phyloP scores from a whole-genome alignment of 2,113 vertebrate genomes.

The Cichladusa arquata region DNA sequence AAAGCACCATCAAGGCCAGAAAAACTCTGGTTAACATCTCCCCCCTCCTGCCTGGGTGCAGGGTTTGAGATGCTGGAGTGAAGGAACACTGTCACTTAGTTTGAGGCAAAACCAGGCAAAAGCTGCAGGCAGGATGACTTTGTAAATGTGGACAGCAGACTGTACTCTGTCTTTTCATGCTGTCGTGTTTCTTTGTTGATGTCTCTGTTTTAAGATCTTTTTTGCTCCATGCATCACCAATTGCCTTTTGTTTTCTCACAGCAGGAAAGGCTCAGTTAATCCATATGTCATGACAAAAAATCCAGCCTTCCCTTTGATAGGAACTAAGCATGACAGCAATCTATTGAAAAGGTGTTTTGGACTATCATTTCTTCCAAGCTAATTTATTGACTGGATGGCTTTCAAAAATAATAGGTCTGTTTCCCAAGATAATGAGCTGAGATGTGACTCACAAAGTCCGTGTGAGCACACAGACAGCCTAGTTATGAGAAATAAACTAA shows the following conservation, averaged over 20 bases:
- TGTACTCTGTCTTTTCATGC: slow-evolving; percentile 69
- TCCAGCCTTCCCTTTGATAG: slow-evolving; percentile 69
- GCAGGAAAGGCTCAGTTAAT: slow-evolving; percentile 74
- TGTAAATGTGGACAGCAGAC: slow-evolving; percentile 62
- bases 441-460: slow-evolving; percentile 27
- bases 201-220: slow-evolving; percentile 75
- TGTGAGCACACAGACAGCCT: slow-evolving; percentile 17
- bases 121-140: slow-evolving; percentile 56
- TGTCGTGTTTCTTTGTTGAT: slow-evolving; percentile 74
- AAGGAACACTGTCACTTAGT: slow-evolving; percentile 9
- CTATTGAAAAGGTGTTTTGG: slow-evolving; percentile 74
- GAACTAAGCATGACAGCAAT: slow-evolving; percentile 71
- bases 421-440: slow-evolving; percentile 66
- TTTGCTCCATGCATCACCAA: slow-evolving; percentile 73
- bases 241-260: slow-evolving; percentile 76
- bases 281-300: slow-evolving; percentile 75
- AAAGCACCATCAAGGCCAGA: neutral
- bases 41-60: neutral
- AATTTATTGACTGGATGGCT: slow-evolving; percentile 76
- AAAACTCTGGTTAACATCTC: neutral
- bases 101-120: neutral
- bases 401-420: slow-evolving; percentile 71
- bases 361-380: slow-evolving; percentile 72
- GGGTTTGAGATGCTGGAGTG: neutral
- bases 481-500: slow-evolving; percentile 44